Percentiles rank a stretch among this genome's conserved stretches.
These are phyloP conservation scores for Lutraria lutraria DNA, from an alignment of 2,888 invertebrate species.

Conservation along the genomic window DNA sequence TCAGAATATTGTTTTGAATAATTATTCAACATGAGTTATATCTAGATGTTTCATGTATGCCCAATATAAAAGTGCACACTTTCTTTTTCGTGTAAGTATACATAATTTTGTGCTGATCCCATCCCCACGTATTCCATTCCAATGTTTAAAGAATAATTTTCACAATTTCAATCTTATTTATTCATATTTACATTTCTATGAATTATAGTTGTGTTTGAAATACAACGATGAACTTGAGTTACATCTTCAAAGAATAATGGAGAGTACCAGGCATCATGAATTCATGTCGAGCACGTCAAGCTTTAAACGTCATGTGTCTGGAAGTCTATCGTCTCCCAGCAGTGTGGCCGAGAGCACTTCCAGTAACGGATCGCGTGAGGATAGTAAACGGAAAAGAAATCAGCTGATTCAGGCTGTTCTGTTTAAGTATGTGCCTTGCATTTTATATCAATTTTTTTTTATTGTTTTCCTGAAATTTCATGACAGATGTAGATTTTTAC, in stretches of 20 bases:
- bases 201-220: constrained; percentile 51
- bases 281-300: constrained; percentile 43
- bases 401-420: constrained; percentile 33
- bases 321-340: not conserved
- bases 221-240: constrained; percentile 49
- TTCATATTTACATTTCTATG: not conserved
- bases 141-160: too few species aligned
- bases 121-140: too few species aligned
- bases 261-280: constrained; percentile 41
- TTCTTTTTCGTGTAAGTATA: too few species aligned
- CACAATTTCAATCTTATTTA: not conserved
- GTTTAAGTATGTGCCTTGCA: not conserved
- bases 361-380: not conserved
- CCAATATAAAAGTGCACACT: too few species aligned
- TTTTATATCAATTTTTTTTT: not conserved
- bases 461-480: too few species aligned
- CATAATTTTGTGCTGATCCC: too few species aligned
- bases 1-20: too few species aligned
- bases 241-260: constrained; percentile 47
- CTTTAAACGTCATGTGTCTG: not conserved
- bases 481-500: too few species aligned
- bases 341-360: constrained; percentile 24
- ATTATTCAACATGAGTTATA: too few species aligned
- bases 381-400: constrained; percentile 32
- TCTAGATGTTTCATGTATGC: too few species aligned